Base-by-base conservation (phyloP, 1,140 invertebrate species). In the Trichonephila clavata region DNA sequence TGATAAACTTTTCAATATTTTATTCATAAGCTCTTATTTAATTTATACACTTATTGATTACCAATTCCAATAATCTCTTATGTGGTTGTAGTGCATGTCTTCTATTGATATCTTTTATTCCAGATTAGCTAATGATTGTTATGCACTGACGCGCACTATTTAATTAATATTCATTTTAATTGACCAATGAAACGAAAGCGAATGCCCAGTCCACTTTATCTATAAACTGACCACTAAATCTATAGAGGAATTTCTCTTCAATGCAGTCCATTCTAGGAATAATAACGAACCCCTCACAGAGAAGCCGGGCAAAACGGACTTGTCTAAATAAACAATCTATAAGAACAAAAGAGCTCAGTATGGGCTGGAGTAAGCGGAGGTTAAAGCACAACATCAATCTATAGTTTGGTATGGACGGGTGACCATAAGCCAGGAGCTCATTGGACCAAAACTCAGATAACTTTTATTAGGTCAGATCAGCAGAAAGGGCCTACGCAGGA, bases 391-490 rank as follows among this genome's bases (percentile, higher is more conserved):
- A 71, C 83, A 86, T 92, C 81, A 86, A 86, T 92, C 83, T 92
- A 92, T 92, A 92, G 60, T 86, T 86, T 92, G 80, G 81, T 71
- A 86, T 92, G 91, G 91, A 32, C 91, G 81, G 50, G 63, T 92
- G 91, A 92, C 91, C 91, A 63, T 86, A 86, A 86, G 89, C 77
- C 65, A 6, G 71, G 60, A 81, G 83, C 20, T 86, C 91, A 92
- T 68, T 77, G 81, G 80, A 92, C 81, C 83, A 86, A 68, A 77
- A 92, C 63, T 71, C 65, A 86, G 91, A 92, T 92, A 92, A 86
- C 83, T 92, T 92, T 92, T 92, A 92, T 92, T 92, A 60, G 83
- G 91, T 50, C 91, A 92, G 91, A 39, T 92, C 91, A 60, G 81
- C 61, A 92, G 61, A 86, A 92, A 86, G 63, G 63, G 24, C 24